Evolutionary conservation across 2,888 invertebrate genomes (phyloP).

Genomic region (Drosophila algonquin): DNA sequence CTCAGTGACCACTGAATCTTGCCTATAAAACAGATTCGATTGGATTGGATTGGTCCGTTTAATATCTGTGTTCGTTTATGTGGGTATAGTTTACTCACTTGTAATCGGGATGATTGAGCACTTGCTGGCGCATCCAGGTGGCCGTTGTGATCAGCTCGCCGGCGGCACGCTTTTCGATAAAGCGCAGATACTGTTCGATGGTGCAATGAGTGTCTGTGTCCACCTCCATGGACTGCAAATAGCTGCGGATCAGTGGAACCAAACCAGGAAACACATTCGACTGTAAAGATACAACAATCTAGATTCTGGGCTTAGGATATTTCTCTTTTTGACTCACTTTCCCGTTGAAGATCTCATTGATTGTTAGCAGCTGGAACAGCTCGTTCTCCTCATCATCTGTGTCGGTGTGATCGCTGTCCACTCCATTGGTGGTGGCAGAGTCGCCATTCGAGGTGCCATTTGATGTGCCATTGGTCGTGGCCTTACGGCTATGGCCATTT

Average conservation of each 20-base stretch:
- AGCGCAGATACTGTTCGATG: conserved; percentile 96
- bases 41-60: conserved; percentile 7
- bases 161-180: conserved; percentile 93
- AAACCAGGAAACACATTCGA: conserved; percentile 96
- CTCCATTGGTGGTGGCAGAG: conserved; percentile 54
- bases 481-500: conserved; percentile 47
- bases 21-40: conserved; percentile 84
- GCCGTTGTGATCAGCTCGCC: conserved; percentile 97
- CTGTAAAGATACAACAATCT: conserved; percentile 76
- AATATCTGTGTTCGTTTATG: not conserved
- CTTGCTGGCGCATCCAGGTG: conserved; percentile 96
- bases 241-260: conserved; percentile 96
- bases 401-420: conserved; percentile 71
- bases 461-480: conserved; percentile 19
- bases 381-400: conserved; percentile 82
- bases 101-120: conserved; percentile 94
- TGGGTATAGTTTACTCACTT: conserved; percentile 86
- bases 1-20: conserved; percentile 95
- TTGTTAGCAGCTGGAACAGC: conserved; percentile 91
- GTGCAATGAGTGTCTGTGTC: conserved; percentile 99
- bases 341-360: conserved; percentile 98
- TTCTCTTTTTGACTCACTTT: conserved; percentile 79
- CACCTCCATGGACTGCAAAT: conserved; percentile 97
- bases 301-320: not conserved
- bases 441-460: conserved; percentile 35